Base-by-base conservation (phyloP, 2,113 vertebrate species). In the Stegastes partitus region DNA sequence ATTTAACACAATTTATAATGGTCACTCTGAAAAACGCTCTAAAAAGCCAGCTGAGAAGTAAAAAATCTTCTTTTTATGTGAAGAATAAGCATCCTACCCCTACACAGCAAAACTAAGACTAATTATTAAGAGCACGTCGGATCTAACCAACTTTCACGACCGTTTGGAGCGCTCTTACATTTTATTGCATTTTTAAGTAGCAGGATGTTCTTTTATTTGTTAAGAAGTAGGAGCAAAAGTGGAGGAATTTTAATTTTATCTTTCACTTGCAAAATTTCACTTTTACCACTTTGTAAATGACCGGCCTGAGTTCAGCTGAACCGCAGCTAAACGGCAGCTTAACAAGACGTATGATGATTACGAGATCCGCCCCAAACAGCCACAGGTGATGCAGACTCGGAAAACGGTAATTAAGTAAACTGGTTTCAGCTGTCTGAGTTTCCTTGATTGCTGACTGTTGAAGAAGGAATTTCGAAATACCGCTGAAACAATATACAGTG, bases 351-450 rank as follows among this genome's bases (percentile, higher is more conserved):
- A 31, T 64, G 42, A 68, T 42, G n/a, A 42, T 74, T 8, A 50
- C 4, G 31, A 31, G 31, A 71, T 23, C 18, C 3, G 1, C 37
- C 19, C 21, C 44, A 77, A 63, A 50, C 31, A 58, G 56, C n/a
- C 44, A 45, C 69, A 51, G 47, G 37, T 49, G 49, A 81, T 55
- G 54, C 37, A 73, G 34, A 67, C 45, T 14, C 11, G 23, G 37
- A 51, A 63, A 74, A 75, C 21, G 21, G 47, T 71, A 37, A 64
- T 57, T 57, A n/a, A 44, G 53, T 11, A 50, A 81, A 70, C 57
- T 31, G n/a, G 47, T 67, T 70, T 65, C 61, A 77, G 61, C 34
- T 50, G n/a, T 63, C 37, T 50, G 44, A 28, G 18, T 72, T 63
- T 63, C 22, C 57, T 45, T 74, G 12, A 42, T 65, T 28, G 54